Evolutionary conservation across 2,888 invertebrate species (phyloP).

Genomic region (Andrena bicolor): DNA sequence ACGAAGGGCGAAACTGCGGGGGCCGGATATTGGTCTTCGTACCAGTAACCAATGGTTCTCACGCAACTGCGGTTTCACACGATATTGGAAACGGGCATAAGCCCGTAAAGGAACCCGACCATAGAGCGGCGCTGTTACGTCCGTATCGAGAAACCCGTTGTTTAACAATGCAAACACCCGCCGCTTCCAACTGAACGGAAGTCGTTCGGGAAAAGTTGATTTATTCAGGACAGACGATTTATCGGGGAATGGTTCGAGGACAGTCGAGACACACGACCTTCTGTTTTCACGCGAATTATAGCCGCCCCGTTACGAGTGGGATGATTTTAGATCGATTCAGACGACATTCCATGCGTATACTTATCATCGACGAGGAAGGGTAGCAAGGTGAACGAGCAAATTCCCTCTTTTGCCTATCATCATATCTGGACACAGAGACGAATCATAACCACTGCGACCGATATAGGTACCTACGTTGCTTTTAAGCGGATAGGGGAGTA

Average conservation of each 20-base stretch:
- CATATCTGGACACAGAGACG: neutral
- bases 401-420: neutral
- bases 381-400: neutral
- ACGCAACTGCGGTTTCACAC: constrained; percentile 63
- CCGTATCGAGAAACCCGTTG: constrained; percentile 43
- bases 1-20: constrained; percentile 45
- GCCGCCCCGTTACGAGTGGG: neutral
- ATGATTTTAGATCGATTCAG: neutral
- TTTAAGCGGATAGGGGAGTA: no score
- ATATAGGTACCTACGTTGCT: no score
- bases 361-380: neutral
- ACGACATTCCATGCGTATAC: neutral
- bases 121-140: neutral
- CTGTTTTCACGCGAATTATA: constrained; percentile 23
- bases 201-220: constrained; percentile 49
- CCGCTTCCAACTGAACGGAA: constrained; percentile 51
- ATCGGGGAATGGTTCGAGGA: constrained; percentile 8
- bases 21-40: constrained; percentile 61
- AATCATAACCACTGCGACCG: neutral
- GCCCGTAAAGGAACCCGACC: constrained; percentile 45
- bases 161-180: constrained; percentile 55
- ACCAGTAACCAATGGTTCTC: constrained; percentile 62
- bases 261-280: constrained; percentile 11
- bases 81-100: constrained; percentile 58
- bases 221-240: constrained; percentile 53